Base-by-base conservation (phyloP, 2,797 vertebrate species). In the Eurystomus glaucurus region DNA sequence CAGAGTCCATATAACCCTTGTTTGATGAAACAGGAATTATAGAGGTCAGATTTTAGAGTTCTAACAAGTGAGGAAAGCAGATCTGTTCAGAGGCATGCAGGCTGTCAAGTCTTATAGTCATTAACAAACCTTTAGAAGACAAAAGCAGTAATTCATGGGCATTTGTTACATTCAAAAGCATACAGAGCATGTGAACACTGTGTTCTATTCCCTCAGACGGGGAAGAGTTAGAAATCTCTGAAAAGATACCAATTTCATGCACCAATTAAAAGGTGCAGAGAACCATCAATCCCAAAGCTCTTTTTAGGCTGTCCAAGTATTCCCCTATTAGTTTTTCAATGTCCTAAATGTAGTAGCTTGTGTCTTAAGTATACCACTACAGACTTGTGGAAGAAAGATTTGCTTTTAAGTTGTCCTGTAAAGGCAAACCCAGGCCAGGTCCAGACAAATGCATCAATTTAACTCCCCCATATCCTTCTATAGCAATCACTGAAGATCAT, bases 191-290 rank as follows among this genome's bases (percentile, higher is more conserved):
- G 26, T 28, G 70, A 93, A 85, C 87, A 74, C 0, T 0, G 39
- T 71, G 90, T 77, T 83, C 64, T 72, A 35, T 20, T 96, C 55
- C 37, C 68, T 76, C 20, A 6, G 80, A 92, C 0, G 0, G 35
- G 81, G 62, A 37, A 48, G 66, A 86, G 55, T 28, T 83, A 88
- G 77, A 82, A 85, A 78, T 90, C 76, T 94, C 46, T 80, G 78
- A 89, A 87, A 91, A 85, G 9, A 85, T 45, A 93, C 28, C 37
- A 43, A 89, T 91, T 96, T 96, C 88, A 96, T 19, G 86, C 89
- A 96, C 84, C 81, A 89, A 54, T 85, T 95, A 92, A 85, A 82
- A 83, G 46, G 33, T 77, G 64, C 77, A 64, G 68, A 85, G 62
- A 92, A 77, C 14, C 77, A 89, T 60, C 78, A 60, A 41, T 43